Percentiles rank a stretch among this genome's conserved stretches.
phyloP scores from a whole-genome alignment of 2,797 vertebrate species.

The Chiloscyllium punctatum region DNA sequence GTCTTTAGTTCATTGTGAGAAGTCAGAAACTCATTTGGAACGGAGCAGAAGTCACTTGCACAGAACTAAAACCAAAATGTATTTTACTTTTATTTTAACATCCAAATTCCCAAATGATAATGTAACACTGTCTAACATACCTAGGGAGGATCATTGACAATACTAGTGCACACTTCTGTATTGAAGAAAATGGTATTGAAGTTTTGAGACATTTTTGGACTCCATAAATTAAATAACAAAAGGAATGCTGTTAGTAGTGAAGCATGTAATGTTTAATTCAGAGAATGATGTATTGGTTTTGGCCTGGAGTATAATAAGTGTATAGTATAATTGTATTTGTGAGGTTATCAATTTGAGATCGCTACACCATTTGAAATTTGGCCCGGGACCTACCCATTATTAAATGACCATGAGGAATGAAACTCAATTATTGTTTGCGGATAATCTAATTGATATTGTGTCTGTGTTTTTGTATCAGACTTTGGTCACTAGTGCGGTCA shows the following conservation, averaged over 20 bases:
- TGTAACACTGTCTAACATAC: no score
- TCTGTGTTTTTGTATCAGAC: neutral
- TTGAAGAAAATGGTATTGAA: neutral
- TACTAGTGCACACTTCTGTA: no score
- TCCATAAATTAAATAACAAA: neutral
- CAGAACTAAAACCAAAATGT: no score
- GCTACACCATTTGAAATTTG: neutral
- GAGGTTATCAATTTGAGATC: neutral
- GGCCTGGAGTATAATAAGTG: neutral
- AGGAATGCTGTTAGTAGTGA: neutral
- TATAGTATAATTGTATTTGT: neutral
- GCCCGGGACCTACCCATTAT: neutral
- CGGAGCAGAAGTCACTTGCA: no score
- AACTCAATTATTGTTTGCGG: slow-evolving; percentile 2
- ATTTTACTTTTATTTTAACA: no score
- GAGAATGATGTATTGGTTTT: neutral
- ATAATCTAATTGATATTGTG: neutral
- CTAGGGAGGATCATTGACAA: no score
- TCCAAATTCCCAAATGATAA: no score
- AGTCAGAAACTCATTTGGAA: no score
- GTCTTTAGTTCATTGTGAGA: no score
- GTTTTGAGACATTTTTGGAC: neutral
- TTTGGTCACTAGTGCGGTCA: neutral
- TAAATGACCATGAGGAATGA: no score
- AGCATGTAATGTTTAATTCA: neutral